Base-by-base conservation (phyloP, 1,140 invertebrate genomes). In the Helicoverpa zea region DNA sequence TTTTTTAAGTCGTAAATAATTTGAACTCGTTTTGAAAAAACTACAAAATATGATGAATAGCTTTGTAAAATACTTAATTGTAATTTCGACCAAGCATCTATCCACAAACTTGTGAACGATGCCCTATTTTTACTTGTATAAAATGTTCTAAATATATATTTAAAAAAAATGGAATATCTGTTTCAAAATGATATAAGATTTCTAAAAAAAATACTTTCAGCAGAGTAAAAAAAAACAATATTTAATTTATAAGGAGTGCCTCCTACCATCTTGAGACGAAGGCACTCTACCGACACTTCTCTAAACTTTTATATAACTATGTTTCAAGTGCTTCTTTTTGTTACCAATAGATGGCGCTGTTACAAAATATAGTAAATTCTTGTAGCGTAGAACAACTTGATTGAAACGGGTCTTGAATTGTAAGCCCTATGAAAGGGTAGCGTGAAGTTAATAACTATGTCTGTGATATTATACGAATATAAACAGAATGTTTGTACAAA, bases 261-360 rank as follows among this genome's bases (percentile, higher is more conserved):
- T 58, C 7, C 11, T 4, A 59, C 9, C 9, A 49, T 72, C 47
- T 74, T 12, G 30, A 58, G 52, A 59, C 11, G 0, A 72, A 51
- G 54, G 43, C 58, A 49, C 73, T 78, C 75, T 78, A 66, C n/a
- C 61, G 75, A 1, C 49, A 30, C 13, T 43, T 2, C 18, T 35
- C 23, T 3, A 56, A 78, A 78, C 61, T 78, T 66, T 14, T 78
- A 18, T n/a, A 35, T 56, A 59, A 16, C 14, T 61, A 18, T 3
- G 16, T 35, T 76, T 18, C 59, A 63, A 63, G 49, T 66, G 56
- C 54, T 9, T 66, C 61, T 13, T 66, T 78, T 78, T 43, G 49
- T 66, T 63, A 16, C 47, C 18, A 66, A 78, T 14, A 78, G 75
- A 78, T 78, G 75, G 75, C 75, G 75, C 61, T 76, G 43, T 49